These are phyloP conservation scores for Yponomeuta cagnagella DNA, from an alignment of 2,888 invertebrate genomes.

Conservation along the genomic window DNA sequence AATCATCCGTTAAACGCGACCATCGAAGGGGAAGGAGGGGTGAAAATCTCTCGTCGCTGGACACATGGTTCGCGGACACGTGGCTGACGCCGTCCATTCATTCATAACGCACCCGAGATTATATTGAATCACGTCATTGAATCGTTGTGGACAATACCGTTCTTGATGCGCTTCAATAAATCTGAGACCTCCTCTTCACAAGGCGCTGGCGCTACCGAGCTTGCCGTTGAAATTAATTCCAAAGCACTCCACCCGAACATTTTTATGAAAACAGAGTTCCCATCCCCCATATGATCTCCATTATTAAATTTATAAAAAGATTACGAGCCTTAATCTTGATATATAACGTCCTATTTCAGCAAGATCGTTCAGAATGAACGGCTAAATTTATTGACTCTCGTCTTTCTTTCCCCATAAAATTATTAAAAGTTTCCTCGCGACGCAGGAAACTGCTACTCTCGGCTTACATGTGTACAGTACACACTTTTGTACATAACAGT, in stretches of 20 bases:
- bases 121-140: constrained; percentile 24
- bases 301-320: constrained; percentile 60
- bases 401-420: constrained; percentile 41
- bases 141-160: not conserved
- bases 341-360: constrained; percentile 49
- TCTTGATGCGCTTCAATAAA: not conserved
- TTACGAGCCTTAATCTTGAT: constrained; percentile 58
- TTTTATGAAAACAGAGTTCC: constrained; percentile 36
- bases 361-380: constrained; percentile 47
- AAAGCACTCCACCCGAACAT: not conserved
- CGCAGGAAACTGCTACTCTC: not conserved
- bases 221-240: not conserved
- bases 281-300: constrained; percentile 41
- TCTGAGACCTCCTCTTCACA: not conserved
- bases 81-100: constrained; percentile 28
- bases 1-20: constrained; percentile 58
- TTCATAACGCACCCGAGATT: constrained; percentile 34
- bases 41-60: constrained; percentile 44
- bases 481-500: not conserved
- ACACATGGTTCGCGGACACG: not conserved
- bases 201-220: too few species aligned
- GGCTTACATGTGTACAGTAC: not conserved
- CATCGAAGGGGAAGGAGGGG: constrained; percentile 44
- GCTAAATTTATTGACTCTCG: constrained; percentile 50
- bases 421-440: constrained; percentile 23